These are phyloP conservation scores for Menidia menidia DNA, from an alignment of 2,797 vertebrate species.

Conservation along the genomic window DNA sequence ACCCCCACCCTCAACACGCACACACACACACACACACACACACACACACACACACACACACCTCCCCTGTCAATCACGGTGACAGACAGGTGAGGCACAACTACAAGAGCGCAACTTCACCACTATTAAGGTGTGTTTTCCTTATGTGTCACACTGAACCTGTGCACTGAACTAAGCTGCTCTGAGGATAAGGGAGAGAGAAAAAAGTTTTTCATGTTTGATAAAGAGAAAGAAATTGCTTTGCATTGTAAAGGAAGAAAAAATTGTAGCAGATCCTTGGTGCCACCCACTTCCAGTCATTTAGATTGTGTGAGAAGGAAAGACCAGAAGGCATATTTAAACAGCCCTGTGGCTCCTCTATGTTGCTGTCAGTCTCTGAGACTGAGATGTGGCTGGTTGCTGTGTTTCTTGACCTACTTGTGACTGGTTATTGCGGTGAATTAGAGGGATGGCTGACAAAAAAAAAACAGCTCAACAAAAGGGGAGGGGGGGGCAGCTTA, in stretches of 20 bases:
- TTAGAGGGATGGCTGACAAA: constrained; percentile 74
- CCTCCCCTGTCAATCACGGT: constrained; percentile 79
- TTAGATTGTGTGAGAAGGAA: constrained; percentile 51
- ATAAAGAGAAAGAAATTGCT: constrained; percentile 48
- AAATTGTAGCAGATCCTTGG: constrained; percentile 42
- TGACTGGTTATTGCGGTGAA: constrained; percentile 73
- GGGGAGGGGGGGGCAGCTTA: constrained; percentile 58
- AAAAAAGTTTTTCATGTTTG: constrained; percentile 46
- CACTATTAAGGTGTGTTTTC: constrained; percentile 65
- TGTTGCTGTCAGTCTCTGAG: constrained; percentile 74
- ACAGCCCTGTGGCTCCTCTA: constrained; percentile 74
- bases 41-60: constrained; percentile 4
- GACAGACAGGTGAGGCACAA: constrained; percentile 77
- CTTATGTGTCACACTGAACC: constrained; percentile 61
- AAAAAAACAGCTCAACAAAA: constrained; percentile 68
- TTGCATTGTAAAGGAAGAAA: constrained; percentile 51
- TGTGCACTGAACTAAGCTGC: constrained; percentile 55
- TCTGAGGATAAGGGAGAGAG: constrained; percentile 14
- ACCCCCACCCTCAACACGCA: neutral
- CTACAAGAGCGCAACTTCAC: constrained; percentile 55
- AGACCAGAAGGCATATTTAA: constrained; percentile 74
- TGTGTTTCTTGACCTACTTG: constrained; percentile 81
- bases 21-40: neutral
- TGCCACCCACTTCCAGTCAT: constrained; percentile 69
- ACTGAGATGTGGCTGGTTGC: constrained; percentile 54